These are phyloP conservation scores for Melospiza georgiana DNA, from an alignment of 2,113 vertebrate genomes.

Conservation along the genomic window DNA sequence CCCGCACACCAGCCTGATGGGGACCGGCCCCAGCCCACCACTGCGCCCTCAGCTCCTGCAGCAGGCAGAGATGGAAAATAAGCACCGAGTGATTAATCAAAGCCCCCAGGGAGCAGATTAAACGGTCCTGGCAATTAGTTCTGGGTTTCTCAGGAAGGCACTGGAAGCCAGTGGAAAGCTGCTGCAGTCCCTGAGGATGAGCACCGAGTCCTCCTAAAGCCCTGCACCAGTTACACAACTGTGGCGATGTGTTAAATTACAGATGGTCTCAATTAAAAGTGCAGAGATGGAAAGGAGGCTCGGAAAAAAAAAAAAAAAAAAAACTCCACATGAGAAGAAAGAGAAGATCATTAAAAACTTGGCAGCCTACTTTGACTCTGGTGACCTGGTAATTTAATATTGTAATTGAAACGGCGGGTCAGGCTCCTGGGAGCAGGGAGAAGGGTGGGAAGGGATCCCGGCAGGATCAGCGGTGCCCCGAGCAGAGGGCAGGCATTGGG, in stretches of 20 bases:
- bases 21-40: neutral
- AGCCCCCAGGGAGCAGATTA: neutral
- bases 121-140: conserved; percentile 12
- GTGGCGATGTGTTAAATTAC: neutral
- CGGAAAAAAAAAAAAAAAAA: neutral
- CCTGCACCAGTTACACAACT: neutral
- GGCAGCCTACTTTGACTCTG: conserved; percentile 59
- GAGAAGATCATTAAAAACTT: conserved; percentile 40
- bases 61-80: neutral
- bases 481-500: neutral
- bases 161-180: neutral
- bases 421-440: neutral
- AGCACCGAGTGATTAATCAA: neutral
- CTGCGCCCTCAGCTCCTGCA: neutral
- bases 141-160: neutral
- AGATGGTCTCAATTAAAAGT: conserved; percentile 22
- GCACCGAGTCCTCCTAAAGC: neutral
- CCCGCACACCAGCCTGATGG: neutral
- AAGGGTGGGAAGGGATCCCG: neutral
- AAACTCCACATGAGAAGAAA: neutral
- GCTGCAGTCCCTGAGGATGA: neutral
- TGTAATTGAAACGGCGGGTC: neutral
- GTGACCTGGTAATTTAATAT: conserved; percentile 39
- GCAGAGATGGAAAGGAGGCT: conserved; percentile 20
- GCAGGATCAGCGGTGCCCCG: neutral